Conservation (phyloP, 23 tunicate genomes). For the Halocynthia roretzi region DNA sequence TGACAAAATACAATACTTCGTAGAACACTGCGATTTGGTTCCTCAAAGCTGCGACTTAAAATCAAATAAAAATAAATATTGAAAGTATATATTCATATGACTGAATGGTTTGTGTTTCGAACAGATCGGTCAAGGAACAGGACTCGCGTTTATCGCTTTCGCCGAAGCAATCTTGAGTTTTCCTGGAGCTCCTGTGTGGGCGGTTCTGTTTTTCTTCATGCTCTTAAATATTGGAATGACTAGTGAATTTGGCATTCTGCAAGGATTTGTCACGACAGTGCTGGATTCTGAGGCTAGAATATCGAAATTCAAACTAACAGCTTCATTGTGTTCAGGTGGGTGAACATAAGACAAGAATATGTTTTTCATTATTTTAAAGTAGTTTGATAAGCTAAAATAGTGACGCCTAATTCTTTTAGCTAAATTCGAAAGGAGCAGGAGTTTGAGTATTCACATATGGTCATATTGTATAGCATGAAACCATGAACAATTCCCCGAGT, state of each 20-base stretch:
- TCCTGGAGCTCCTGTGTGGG: slow-evolving; percentile 81
- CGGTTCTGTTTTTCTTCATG: slow-evolving; percentile 88
- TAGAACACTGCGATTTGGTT: too few relatives aligned
- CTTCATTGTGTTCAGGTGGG: slow-evolving; percentile 64
- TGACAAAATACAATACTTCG: too few relatives aligned
- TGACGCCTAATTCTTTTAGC: too few relatives aligned
- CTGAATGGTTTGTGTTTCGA: neutral
- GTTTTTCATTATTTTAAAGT: too few relatives aligned
- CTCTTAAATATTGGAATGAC: slow-evolving; percentile 81
- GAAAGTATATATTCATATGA: too few relatives aligned
- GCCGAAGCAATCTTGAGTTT: slow-evolving; percentile 86
- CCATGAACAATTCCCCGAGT: too few relatives aligned
- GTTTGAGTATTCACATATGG: too few relatives aligned
- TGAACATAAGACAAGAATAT: neutral
- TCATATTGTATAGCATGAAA: too few relatives aligned
- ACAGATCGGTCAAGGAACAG: slow-evolving; percentile 86
- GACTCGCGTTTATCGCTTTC: slow-evolving; percentile 91
- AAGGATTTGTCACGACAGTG: slow-evolving; percentile 82
- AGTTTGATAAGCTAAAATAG: too few relatives aligned
- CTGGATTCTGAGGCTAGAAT: slow-evolving; percentile 66
- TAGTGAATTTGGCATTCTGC: slow-evolving; percentile 82
- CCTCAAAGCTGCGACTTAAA: too few relatives aligned
- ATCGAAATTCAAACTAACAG: slow-evolving; percentile 50
- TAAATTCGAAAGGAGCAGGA: too few relatives aligned
- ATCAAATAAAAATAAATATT: too few relatives aligned